Evolutionary conservation across 2,113 vertebrate species (phyloP).

Genomic region (Henicopernis longicauda): DNA sequence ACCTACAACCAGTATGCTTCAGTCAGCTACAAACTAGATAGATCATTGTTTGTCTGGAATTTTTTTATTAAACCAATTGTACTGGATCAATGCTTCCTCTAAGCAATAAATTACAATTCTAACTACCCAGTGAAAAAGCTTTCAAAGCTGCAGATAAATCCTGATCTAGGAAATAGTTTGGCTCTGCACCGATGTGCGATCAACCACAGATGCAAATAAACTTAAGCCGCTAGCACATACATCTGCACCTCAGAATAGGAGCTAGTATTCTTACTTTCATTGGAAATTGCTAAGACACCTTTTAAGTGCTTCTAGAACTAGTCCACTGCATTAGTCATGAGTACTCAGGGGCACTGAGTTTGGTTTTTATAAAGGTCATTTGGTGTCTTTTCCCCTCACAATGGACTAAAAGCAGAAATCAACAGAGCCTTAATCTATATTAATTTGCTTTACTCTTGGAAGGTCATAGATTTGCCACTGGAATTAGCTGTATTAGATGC

Average conservation of each 20-base stretch:
- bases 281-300: background rate
- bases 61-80: constrained; percentile 73
- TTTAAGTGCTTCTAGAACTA: constrained; percentile 13
- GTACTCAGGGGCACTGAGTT: background rate
- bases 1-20: constrained; percentile 21
- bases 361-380: constrained; percentile 51
- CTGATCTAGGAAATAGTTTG: background rate
- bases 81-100: constrained; percentile 70
- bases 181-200: background rate
- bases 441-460: constrained; percentile 48
- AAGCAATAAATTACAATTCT: constrained; percentile 64
- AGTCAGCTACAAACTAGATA: constrained; percentile 57
- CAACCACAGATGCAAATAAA: constrained; percentile 29
- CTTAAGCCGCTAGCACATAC: background rate
- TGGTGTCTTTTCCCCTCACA: constrained; percentile 24
- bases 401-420: constrained; percentile 54
- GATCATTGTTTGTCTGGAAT: constrained; percentile 62
- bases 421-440: constrained; percentile 43
- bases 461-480: constrained; percentile 41
- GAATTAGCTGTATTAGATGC: constrained; percentile 28
- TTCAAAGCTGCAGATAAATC: constrained; percentile 43
- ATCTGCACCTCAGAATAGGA: background rate
- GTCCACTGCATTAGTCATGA: constrained; percentile 45
- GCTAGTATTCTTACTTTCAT: background rate
- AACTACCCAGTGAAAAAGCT: constrained; percentile 21